Base-by-base conservation (phyloP, 2,888 invertebrate genomes). In the Thalpophila matura region DNA sequence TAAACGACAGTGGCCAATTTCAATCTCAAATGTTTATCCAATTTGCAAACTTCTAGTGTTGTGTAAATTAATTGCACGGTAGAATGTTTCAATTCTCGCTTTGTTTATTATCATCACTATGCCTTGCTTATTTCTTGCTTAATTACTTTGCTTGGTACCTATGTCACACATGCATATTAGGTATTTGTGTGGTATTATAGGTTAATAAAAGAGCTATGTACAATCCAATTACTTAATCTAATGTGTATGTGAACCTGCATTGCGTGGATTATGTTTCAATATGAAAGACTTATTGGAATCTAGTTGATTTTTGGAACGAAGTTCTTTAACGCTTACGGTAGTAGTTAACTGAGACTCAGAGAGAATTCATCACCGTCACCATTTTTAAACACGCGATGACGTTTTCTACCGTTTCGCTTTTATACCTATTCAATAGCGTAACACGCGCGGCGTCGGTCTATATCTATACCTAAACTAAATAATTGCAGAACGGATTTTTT, bases 71-170 rank as follows among this genome's bases (percentile, higher is more conserved):
- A 27, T 60, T 55, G 18, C 26, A 31, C 12, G 20, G 3, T 49
- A 49, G 22, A 66, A 55, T 64, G 50, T 55, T 65, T 60, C 35
- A 53, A 57, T 51, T 29, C 33, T 40, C 14, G 22, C 27, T 35
- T 59, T 59, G 50, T 63, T 56, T 73, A 73, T 66, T 73, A 64
- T 62, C 40, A 64, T 70, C 64, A 67, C 45, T 62, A 72, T 40
- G 38, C 16, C 31, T 14, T 37, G 16, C 45, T 57, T 60, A 61
- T 60, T 56, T 49, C 57, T 63, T 47, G 38, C 24, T 49, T 71
- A 64, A 69, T 66, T 59, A 59, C 64, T 68, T 16, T 6, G 37
- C 14, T 55, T 45, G 24, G 57, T 55, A n/a, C n/a, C n/a, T n/a
- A 66, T 65, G 55, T 49, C 38, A 46, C 31, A 31, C 38, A 57